Conservation (phyloP, 2,888 invertebrate species). For the Chrysolina americana region DNA sequence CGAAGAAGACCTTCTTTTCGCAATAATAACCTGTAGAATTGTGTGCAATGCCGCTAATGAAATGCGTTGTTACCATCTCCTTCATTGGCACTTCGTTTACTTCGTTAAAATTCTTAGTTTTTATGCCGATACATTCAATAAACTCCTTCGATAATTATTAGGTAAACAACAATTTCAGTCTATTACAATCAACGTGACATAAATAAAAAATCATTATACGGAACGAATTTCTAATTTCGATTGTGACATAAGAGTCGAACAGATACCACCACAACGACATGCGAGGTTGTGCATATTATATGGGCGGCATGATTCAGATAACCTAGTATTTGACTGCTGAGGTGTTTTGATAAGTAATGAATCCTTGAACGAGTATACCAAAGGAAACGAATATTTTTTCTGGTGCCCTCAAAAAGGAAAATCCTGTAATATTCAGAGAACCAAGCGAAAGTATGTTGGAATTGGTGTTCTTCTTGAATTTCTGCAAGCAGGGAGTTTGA, state of each 20-base stretch:
- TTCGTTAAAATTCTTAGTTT: not conserved
- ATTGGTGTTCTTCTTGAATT: no score
- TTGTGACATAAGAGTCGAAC: slow-evolving; percentile 3
- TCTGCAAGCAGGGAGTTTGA: no score
- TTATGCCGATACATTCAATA: not conserved
- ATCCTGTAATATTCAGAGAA: no score
- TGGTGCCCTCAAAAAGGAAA: no score
- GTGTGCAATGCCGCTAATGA: not conserved
- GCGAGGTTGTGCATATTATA: not conserved
- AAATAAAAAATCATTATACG: slow-evolving; percentile 3
- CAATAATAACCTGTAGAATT: not conserved
- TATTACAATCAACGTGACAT: slow-evolving; percentile 2
- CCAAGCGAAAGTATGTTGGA: no score
- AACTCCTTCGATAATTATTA: not conserved
- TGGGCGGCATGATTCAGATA: not conserved
- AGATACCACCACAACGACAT: not conserved
- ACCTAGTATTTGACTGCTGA: not conserved
- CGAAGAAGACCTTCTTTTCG: no score
- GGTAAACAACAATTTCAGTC: slow-evolving; percentile 11
- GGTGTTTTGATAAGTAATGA: not conserved
- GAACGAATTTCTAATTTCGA: slow-evolving; percentile 12
- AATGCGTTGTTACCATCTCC: not conserved
- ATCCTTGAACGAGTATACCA: not conserved
- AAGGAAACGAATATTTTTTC: no score
- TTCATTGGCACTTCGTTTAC: not conserved